Conservation (phyloP, 2,797 vertebrate genomes). For the Dendrocincla tyrannina region DNA sequence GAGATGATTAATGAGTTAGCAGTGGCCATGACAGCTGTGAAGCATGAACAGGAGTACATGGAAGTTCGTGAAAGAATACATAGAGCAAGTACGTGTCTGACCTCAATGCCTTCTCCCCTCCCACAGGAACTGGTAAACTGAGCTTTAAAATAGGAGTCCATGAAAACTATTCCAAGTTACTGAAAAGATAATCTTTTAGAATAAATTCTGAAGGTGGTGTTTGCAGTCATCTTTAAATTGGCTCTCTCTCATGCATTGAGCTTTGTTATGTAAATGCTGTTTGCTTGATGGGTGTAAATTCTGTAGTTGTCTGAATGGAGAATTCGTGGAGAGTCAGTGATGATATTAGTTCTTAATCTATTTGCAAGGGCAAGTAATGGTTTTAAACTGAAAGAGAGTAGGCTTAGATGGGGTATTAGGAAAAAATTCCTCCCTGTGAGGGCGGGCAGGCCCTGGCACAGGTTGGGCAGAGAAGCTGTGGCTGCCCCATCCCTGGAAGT, state of each 20-base stretch:
- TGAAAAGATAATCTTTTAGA: not conserved
- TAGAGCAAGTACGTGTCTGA: constrained; percentile 88
- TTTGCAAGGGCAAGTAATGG: not conserved
- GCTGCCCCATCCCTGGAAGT: not conserved
- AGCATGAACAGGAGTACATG: constrained; percentile 99
- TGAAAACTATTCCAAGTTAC: not conserved
- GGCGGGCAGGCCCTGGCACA: not conserved
- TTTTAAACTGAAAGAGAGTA: not conserved
- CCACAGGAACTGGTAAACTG: rapidly evolving
- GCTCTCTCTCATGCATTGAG: not conserved
- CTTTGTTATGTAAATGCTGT: not conserved
- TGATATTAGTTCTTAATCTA: not conserved
- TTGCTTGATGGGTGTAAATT: not conserved
- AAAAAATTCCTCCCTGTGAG: not conserved
- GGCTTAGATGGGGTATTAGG: not conserved
- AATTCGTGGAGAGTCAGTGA: not conserved
- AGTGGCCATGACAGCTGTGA: constrained; percentile 97
- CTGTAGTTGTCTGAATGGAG: not conserved
- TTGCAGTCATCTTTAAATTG: not conserved
- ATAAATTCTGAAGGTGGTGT: not conserved
- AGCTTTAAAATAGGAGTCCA: not conserved
- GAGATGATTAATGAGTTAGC: constrained; percentile 99
- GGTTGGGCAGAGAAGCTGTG: not conserved
- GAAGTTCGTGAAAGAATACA: constrained; percentile 99
- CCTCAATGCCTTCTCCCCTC: not conserved